A percentile compares a stretch with the other conserved stretches of the same genome.
Evolutionary conservation across 2,113 vertebrate species (phyloP).

Genomic region (Pseudonaja textilis): DNA sequence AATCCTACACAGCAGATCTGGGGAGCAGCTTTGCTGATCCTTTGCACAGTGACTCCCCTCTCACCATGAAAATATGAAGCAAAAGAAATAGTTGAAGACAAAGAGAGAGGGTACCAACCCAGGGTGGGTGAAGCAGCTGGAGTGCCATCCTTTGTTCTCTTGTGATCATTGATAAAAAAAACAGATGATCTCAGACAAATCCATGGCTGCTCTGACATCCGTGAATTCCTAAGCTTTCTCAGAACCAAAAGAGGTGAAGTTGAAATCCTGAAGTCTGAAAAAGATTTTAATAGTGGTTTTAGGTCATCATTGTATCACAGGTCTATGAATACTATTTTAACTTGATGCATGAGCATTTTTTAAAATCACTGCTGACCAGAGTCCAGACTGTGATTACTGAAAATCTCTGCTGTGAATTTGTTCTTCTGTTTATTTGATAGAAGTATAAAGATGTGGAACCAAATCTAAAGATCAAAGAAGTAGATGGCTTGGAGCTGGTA

Average conservation of each 20-base stretch:
- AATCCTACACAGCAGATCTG: background rate
- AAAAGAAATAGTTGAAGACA: background rate
- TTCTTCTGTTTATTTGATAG: constrained; percentile 60
- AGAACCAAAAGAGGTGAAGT: background rate
- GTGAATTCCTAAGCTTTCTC: background rate
- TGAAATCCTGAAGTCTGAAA: background rate
- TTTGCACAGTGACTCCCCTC: background rate
- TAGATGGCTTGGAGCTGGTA: constrained; percentile 88
- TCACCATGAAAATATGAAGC: background rate
- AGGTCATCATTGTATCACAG: background rate
- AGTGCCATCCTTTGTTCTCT: background rate
- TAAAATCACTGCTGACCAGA: no score
- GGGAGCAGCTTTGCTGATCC: background rate
- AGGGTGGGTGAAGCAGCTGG: background rate
- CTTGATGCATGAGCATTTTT: background rate
- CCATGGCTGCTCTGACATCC: background rate
- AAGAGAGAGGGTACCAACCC: background rate
- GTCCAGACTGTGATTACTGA: background rate
- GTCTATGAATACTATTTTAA: background rate
- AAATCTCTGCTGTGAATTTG: background rate
- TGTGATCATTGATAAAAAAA: background rate
- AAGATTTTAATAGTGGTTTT: background rate
- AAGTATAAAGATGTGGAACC: constrained; percentile 91
- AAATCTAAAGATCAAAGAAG: constrained; percentile 84
- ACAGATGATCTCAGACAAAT: background rate